Evolutionary conservation across 92 coral and sea anemone genomes (phyloP), one percentile per base, ranked within the genome.

Genomic region (Diadumene lineata): DNA sequence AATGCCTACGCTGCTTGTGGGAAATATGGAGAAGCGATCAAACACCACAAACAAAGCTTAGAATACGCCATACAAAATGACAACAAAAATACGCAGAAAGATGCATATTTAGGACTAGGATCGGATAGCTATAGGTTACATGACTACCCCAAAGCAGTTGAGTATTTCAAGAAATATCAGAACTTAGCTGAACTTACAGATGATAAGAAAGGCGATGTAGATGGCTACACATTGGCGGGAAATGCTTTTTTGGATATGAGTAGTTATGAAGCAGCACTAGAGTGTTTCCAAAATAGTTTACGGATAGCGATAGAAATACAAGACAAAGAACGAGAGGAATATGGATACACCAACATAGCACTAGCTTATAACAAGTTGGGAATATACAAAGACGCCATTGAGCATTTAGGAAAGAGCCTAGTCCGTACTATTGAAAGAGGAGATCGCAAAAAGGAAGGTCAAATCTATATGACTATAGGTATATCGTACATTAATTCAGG

Each of bases 181-280:
- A 43, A 67, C 28, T 34, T 67, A 23, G 56, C 53, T 18, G 43
- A 34, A 13, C 11, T 23, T 1, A 7, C 19, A 24, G 56, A 27
- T 1, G 72, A 67, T 48, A 67, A 27, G 56, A 43, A 67, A 13
- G 55, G 31, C 11, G 72, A 67, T 25, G 56, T 22, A 34, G 30
- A 30, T 8, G 72, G 55, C 3, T 19, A 67, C 43, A 28, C 2
- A 26, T 30, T 30, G n/a, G 8, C 43, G 30, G 72, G 72, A 18
- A 34, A 8, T 22, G 30, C 72, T 23, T 67, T 17, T 67, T 43
- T 21, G 21, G 24, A 11, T 0, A 1, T 67, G 57, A 13, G 28
- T 3, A 67, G 23, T 7, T 0, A 67, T 38, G 26, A 56, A 17
- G 77, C 55, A 27, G 77, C 77, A 0, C 16, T 72, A 16, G 19